These are phyloP conservation scores for Sphaerodactylus townsendi DNA, from an alignment of 2,113 vertebrate species.

Conservation along the genomic window DNA sequence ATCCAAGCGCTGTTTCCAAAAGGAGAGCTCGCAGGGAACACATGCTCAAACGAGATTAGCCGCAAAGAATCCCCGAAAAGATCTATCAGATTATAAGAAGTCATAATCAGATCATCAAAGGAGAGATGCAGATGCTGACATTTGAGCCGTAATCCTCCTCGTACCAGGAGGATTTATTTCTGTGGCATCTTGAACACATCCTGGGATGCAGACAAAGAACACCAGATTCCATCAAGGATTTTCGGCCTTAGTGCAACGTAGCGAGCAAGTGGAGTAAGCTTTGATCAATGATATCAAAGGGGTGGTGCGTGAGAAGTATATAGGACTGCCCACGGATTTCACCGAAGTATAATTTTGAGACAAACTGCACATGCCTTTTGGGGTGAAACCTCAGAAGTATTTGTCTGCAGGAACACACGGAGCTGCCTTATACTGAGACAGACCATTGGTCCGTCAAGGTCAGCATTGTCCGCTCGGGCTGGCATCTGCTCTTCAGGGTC, in stretches of 20 bases:
- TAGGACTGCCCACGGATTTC: too few relatives aligned
- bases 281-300: not conserved
- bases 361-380: too few relatives aligned
- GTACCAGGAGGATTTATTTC: not conserved
- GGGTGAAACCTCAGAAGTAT: too few relatives aligned
- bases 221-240: not conserved
- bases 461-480: too few relatives aligned
- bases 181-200: not conserved
- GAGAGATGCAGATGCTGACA: not conserved
- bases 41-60: slow-evolving; percentile 16
- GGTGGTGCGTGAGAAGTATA: too few relatives aligned
- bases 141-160: slow-evolving; percentile 42
- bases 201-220: not conserved
- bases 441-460: too few relatives aligned
- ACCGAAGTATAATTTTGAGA: too few relatives aligned
- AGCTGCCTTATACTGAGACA: too few relatives aligned
- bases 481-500: too few relatives aligned
- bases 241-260: not conserved
- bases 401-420: too few relatives aligned
- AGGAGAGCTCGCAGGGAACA: not conserved
- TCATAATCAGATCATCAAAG: slow-evolving; percentile 26
- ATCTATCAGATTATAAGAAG: slow-evolving; percentile 11
- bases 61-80: not conserved
- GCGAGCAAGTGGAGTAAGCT: not conserved
- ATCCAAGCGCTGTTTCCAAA: not conserved